These are phyloP conservation scores for Melitaea athalia DNA, from an alignment of 2,888 invertebrate species.

Conservation along the genomic window DNA sequence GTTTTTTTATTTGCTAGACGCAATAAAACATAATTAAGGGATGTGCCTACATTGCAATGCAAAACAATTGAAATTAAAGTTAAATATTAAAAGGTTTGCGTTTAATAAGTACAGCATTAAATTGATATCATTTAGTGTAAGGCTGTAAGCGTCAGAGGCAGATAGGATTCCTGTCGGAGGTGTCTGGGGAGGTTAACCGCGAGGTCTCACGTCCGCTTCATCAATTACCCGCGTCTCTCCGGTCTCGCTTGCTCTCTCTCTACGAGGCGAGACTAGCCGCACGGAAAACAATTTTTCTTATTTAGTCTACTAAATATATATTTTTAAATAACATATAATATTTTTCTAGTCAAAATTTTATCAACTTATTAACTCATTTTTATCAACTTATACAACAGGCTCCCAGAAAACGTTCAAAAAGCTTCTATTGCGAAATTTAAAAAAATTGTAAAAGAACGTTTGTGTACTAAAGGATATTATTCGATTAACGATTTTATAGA, in stretches of 20 bases:
- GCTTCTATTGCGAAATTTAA: no score
- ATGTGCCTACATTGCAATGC: no score
- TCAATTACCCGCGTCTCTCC: conserved; percentile 61
- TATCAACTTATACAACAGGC: no score
- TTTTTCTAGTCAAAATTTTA: no score
- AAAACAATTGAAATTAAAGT: background rate
- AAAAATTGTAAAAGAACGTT: no score
- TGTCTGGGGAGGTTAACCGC: conserved; percentile 55
- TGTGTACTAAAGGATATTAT: no score
- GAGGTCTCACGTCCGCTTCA: conserved; percentile 66
- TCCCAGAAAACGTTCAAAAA: no score
- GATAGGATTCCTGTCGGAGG: conserved; percentile 28
- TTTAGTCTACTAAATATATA: background rate
- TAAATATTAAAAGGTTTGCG: background rate
- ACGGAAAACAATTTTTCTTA: conserved; percentile 3
- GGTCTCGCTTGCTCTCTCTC: conserved; percentile 6
- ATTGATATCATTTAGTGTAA: conserved; percentile 15
- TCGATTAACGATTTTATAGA: no score
- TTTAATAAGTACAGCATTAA: background rate
- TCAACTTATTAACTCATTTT: no score
- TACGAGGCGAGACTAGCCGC: conserved; percentile 4
- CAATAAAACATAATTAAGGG: no score
- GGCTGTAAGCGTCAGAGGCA: conserved; percentile 16
- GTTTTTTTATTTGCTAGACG: no score
- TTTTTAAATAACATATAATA: no score